Evolutionary conservation across 2,797 vertebrate genomes (phyloP).

Genomic region (Dryobates pubescens): DNA sequence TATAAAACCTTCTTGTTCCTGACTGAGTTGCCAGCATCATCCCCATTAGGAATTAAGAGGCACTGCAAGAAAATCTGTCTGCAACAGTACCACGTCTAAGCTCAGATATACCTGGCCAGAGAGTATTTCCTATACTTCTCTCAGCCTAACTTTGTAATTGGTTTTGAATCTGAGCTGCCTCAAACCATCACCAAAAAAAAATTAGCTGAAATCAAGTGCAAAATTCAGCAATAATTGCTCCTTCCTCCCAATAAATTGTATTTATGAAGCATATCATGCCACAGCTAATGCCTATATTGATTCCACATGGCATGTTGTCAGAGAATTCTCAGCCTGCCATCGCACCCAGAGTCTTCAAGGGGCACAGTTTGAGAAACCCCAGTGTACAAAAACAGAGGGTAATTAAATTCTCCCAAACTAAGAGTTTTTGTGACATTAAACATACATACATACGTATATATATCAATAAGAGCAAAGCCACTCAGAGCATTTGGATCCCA

Average conservation of each 20-base stretch:
- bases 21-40: neutral
- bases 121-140: neutral
- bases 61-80: neutral
- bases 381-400: neutral
- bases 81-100: neutral
- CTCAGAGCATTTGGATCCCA: neutral
- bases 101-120: neutral
- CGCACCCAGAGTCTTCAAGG: neutral
- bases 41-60: neutral
- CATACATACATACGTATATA: accelerated
- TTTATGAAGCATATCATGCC: neutral
- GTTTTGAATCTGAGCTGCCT: neutral
- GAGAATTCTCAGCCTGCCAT: neutral
- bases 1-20: neutral
- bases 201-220: neutral
- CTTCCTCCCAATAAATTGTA: neutral
- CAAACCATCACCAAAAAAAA: neutral
- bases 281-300: neutral
- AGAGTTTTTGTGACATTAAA: neutral
- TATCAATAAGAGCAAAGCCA: neutral
- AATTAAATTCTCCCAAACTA: neutral
- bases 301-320: neutral
- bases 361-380: neutral
- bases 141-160: neutral
- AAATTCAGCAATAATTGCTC: neutral